Base-by-base conservation (phyloP, 30 jellyfish, hydroid and myxozoan species). In the Cassiopea xamachana region DNA sequence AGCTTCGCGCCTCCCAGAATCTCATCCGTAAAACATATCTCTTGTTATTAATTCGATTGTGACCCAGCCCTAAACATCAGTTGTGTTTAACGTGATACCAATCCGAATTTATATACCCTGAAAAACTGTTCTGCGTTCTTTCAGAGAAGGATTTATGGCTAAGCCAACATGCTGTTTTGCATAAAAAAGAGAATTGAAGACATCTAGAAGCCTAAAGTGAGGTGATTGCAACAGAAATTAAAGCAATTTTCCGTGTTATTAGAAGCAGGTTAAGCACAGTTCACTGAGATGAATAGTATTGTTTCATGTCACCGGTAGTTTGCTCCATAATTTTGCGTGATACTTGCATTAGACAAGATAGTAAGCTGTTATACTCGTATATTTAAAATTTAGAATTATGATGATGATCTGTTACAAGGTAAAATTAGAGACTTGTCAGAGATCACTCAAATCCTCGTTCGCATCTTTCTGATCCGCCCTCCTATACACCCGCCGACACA, bases 131-230 rank as follows among this genome's bases (percentile, higher is more conserved):
- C 5, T 43, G 58, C 50, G 80, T 27, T 6, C 7, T 14, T 6
- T 43, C n/a, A 71, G 80, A 4, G 55, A 39, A 15, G 15, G 51
- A 27, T 8, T 71, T 71, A 14, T 17, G 6, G 7, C n/a, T 71
- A 71, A 71, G 50, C 55, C 51, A 16, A 55, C 80, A 9, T 71
- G 80, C 80, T 71, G 80, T 71, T 71, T 71, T 8, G 74, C 74
- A 64, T 64, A 64, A 64, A 9, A 5, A 17, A 17, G 19, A 17
- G 74, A 64, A 64, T 64, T 16, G 27, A 4, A 5, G 74, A 64
- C 74, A 64, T 64, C 74, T 4, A 13, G 43, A 2, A 27, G 15
- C 43, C 43, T 64, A 64, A 5, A 4, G 74, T 64, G 74, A 64
- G 74, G 74, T 4, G 74, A 5, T 64, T 5, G 74, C 10, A 64